Evolutionary conservation across 2,888 invertebrate genomes (phyloP).

Genomic region (Trypoxylon attenuatum): DNA sequence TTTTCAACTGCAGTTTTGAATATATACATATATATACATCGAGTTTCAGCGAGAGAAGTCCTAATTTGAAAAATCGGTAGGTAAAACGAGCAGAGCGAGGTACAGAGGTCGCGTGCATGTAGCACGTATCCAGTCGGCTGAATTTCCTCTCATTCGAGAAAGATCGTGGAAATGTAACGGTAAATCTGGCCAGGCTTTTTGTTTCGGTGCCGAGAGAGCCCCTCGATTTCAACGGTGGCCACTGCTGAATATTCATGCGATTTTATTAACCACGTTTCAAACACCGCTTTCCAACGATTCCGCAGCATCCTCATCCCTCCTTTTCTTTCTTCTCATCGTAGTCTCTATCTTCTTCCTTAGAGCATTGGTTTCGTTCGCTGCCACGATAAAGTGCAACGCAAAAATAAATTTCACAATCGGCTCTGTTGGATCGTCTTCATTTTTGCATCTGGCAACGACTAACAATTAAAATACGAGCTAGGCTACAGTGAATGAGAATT

Average conservation of each 20-base stretch:
- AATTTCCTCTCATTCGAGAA: too few relatives aligned
- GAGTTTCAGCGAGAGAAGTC: conserved; percentile 40
- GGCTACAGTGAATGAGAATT: too few relatives aligned
- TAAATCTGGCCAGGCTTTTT: conserved; percentile 50
- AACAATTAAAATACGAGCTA: neutral
- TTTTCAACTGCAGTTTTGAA: too few relatives aligned
- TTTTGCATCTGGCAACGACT: conserved; percentile 19
- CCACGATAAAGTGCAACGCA: conserved; percentile 17
- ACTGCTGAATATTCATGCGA: conserved; percentile 55
- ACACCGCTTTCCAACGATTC: conserved; percentile 45
- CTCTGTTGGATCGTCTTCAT: conserved; percentile 19
- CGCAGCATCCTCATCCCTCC: too few relatives aligned
- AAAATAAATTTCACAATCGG: conserved; percentile 46
- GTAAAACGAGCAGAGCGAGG: conserved; percentile 5
- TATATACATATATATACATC: too few relatives aligned
- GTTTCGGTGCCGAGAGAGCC: too few relatives aligned
- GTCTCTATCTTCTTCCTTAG: conserved; percentile 57
- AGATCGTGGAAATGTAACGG: conserved; percentile 37
- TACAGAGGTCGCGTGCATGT: conserved; percentile 44
- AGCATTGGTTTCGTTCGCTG: conserved; percentile 25
- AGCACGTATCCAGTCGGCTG: conserved; percentile 54
- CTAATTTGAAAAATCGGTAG: conserved; percentile 41
- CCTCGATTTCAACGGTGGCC: conserved; percentile 45
- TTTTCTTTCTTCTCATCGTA: too few relatives aligned
- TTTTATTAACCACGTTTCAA: conserved; percentile 59